phyloP scores from a whole-genome alignment of 2,888 invertebrate species.

The Galeruca laticollis region DNA sequence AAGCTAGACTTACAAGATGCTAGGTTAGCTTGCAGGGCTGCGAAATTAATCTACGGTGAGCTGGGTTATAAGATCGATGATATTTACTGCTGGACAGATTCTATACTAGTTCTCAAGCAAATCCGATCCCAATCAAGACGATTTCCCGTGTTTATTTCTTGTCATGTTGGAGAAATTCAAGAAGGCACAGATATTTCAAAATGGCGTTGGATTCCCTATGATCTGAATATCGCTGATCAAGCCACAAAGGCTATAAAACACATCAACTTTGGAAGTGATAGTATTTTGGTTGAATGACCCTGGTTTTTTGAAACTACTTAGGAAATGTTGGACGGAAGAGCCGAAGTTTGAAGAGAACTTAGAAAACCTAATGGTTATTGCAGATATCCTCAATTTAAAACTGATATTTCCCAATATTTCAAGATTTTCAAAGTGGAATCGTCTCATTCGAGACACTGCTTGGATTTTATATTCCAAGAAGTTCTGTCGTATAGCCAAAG shows the following conservation, averaged over 20 bases:
- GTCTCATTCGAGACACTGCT: too few species aligned
- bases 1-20: slow-evolving; percentile 11
- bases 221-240: slow-evolving; percentile 17
- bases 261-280: not conserved
- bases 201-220: slow-evolving; percentile 12
- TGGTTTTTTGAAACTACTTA: too few species aligned
- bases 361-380: too few species aligned
- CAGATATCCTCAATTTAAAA: too few species aligned
- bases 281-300: too few species aligned
- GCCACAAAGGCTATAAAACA: slow-evolving; percentile 10
- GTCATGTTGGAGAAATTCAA: slow-evolving; percentile 9
- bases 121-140: slow-evolving; percentile 5
- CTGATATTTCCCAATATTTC: too few species aligned
- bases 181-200: slow-evolving; percentile 15
- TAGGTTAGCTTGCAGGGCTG: too few species aligned
- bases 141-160: slow-evolving; percentile 11
- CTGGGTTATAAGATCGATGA: not conserved
- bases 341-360: too few species aligned
- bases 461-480: too few species aligned
- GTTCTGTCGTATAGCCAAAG: too few species aligned
- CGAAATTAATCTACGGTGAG: not conserved
- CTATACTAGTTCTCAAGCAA: slow-evolving; percentile 8
- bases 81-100: slow-evolving; percentile 8
- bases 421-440: too few species aligned
- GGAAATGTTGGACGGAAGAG: too few species aligned